These are phyloP conservation scores for Holcopasites calliopsidis DNA, from an alignment of 1,140 invertebrate species.

Conservation along the genomic window DNA sequence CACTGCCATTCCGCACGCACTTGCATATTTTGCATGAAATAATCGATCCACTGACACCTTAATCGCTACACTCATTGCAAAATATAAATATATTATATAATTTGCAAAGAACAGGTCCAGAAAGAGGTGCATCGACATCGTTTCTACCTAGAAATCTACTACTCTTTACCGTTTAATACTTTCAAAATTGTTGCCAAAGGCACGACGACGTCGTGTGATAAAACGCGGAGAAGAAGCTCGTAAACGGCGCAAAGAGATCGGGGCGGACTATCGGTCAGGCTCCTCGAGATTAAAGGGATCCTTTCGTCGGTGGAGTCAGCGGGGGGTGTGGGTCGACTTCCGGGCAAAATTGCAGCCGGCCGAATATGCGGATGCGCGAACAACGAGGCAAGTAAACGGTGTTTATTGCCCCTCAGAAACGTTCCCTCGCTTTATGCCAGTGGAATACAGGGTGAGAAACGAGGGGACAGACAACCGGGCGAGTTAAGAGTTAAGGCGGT, in stretches of 20 bases:
- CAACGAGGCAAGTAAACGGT: slow-evolving; percentile 30
- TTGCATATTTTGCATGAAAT: no score
- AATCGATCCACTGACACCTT: no score
- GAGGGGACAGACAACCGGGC: not conserved
- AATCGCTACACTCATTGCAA: no score
- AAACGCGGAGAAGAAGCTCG: not conserved
- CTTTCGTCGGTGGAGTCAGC: not conserved
- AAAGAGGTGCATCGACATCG: no score
- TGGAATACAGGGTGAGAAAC: not conserved
- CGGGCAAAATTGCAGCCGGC: not conserved
- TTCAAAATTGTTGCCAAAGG: no score
- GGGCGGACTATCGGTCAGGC: slow-evolving; percentile 3
- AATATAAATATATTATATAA: no score
- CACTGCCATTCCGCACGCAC: no score
- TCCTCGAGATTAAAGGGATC: slow-evolving; percentile 9
- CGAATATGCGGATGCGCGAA: slow-evolving; percentile 37
- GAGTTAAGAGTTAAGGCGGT: slow-evolving; percentile 37
- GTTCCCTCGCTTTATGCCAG: slow-evolving; percentile 16
- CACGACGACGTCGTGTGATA: no score
- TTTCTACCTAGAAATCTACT: no score
- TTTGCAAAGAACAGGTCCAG: no score
- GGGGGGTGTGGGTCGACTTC: not conserved
- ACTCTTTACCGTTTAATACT: no score
- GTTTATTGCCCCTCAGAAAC: slow-evolving; percentile 40
- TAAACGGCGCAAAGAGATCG: slow-evolving; percentile 18